Conservation (phyloP, 2,113 vertebrate species). For the Hoplias malabaricus region DNA sequence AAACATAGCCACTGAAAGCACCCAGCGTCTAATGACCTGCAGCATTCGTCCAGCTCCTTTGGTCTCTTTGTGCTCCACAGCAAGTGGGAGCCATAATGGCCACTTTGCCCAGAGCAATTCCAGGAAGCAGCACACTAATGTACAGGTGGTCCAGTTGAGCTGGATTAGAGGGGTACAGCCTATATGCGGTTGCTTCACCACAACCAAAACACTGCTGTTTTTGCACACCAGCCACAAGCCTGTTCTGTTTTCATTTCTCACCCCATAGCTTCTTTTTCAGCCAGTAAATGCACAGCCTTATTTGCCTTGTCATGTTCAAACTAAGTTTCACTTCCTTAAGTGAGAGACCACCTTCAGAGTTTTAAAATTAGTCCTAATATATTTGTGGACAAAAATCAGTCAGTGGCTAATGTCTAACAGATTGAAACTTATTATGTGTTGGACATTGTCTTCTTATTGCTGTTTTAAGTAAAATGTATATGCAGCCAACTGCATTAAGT, state of each 20-base stretch:
- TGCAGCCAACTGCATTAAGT: too few species aligned
- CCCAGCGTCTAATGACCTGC: not conserved
- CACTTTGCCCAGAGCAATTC: not conserved
- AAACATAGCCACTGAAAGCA: not conserved
- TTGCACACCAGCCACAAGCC: not conserved
- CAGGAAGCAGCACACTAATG: not conserved
- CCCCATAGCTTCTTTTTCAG: not conserved
- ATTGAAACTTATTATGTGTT: too few species aligned
- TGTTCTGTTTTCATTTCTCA: not conserved
- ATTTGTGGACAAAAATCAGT: too few species aligned
- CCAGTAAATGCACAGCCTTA: not conserved
- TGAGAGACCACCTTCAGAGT: too few species aligned
- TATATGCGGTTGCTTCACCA: not conserved
- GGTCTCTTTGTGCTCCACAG: not conserved
- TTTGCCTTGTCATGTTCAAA: not conserved
- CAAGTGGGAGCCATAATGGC: not conserved
- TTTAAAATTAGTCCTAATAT: too few species aligned
- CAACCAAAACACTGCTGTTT: constrained; percentile 5
- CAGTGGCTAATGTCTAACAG: too few species aligned
- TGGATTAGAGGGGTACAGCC: not conserved
- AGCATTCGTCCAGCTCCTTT: not conserved
- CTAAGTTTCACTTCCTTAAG: too few species aligned
- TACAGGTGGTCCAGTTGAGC: not conserved
- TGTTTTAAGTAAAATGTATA: too few species aligned
- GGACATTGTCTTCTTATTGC: too few species aligned